Evolutionary conservation across 1,140 invertebrate genomes (phyloP).

Genomic region (Danaus melanippus): DNA sequence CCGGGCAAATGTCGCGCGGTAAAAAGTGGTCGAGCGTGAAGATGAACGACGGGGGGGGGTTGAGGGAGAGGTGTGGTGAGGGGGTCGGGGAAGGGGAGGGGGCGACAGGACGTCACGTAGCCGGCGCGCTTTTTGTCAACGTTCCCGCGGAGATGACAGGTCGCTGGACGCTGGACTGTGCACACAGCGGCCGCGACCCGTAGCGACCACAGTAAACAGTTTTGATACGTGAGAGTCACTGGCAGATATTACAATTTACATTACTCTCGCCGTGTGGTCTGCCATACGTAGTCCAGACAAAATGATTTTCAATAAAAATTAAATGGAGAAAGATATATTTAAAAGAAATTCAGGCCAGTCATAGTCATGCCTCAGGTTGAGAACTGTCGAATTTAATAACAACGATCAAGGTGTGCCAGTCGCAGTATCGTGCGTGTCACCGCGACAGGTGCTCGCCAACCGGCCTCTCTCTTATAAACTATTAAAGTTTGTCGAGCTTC

Average conservation of each 20-base stretch:
- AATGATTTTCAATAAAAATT: no score
- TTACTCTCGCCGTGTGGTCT: no score
- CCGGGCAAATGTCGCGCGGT: conserved; percentile 70
- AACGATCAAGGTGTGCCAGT: conserved; percentile 19
- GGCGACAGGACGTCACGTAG: conserved; percentile 66
- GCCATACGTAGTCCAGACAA: no score
- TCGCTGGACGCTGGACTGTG: conserved; percentile 67
- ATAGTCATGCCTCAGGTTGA: no score
- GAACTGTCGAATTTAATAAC: not conserved
- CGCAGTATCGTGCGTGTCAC: conserved; percentile 31
- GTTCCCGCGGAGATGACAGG: conserved; percentile 70
- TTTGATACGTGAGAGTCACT: conserved; percentile 57
- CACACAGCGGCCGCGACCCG: conserved; percentile 56
- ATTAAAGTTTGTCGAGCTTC: conserved; percentile 26
- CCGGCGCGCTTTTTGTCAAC: conserved; percentile 69
- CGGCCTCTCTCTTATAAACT: conserved; percentile 31
- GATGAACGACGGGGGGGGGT: conserved; percentile 19
- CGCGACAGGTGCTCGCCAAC: conserved; percentile 42
- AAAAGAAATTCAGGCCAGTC: no score
- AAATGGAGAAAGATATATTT: no score
- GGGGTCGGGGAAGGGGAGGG: conserved; percentile 17
- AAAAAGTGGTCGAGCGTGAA: conserved; percentile 65
- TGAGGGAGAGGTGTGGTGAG: conserved; percentile 12
- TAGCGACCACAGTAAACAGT: conserved; percentile 32
- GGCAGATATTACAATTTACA: no score